Evolutionary conservation across 2,797 vertebrate genomes (phyloP).

Genomic region (Clarias fuscus): DNA sequence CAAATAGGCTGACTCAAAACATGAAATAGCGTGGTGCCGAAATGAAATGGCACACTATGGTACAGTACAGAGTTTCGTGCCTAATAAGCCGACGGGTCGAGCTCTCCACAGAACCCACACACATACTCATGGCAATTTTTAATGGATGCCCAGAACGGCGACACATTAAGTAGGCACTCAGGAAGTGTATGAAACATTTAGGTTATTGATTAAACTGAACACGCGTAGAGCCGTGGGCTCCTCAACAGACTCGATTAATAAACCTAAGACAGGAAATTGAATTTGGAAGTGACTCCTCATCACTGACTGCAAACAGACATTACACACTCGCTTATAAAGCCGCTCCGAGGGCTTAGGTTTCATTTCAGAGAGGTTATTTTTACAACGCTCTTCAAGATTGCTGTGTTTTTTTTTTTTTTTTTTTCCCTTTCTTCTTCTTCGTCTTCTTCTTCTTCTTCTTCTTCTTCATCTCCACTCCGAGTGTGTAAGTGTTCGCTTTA

Average conservation of each 20-base stretch:
- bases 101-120: constrained; percentile 51
- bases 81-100: constrained; percentile 27
- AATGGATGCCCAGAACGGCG: constrained; percentile 53
- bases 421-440: not conserved
- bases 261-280: constrained; percentile 54
- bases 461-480: constrained; percentile 6
- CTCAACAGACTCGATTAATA: constrained; percentile 57
- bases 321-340: constrained; percentile 41
- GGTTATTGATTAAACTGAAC: constrained; percentile 55
- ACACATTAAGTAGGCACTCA: constrained; percentile 56
- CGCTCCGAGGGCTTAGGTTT: constrained; percentile 35
- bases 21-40: too few species aligned
- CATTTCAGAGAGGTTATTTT: constrained; percentile 43
- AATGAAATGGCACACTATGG: not conserved
- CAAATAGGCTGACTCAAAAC: not conserved
- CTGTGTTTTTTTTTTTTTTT: not conserved
- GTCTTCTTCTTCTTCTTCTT: not conserved
- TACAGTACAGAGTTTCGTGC: not conserved
- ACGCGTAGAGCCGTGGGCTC: constrained; percentile 44
- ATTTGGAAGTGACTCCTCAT: constrained; percentile 52
- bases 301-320: constrained; percentile 49
- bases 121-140: constrained; percentile 51
- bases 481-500: constrained; percentile 26
- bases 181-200: constrained; percentile 50
- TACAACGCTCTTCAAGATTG: constrained; percentile 30